Evolutionary conservation across 2,797 vertebrate genomes (phyloP), one percentile per base, ranked within the genome.

Genomic region (Coregonus ussuriensis): DNA sequence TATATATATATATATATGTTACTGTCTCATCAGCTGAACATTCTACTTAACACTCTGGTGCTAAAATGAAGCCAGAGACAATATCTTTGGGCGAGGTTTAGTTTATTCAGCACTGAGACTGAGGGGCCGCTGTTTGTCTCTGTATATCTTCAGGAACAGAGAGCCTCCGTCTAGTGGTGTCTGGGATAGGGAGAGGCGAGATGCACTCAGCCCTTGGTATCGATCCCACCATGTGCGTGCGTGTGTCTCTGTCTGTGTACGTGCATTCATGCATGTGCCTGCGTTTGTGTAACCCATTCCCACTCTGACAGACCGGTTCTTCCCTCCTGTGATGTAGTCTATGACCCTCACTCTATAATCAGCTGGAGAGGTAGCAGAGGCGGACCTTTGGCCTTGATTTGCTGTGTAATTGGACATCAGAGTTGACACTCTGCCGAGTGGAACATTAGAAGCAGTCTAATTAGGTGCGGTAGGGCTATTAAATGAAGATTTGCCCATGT

Each of bases 371-470:
- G 87, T 77, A 79, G 88, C 41, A 83, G 89, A 92, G 93, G 85
- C 82, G 90, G 91, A 93, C 91, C 93, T 94, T 93, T 94, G 89
- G 89, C 91, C 90, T 90, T 90, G 90, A 91, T 94, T 89, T 87
- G 88, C 86, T 81, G 86, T 91, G 88, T 95, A 94, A 95, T 94
- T 95, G 94, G 94, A 92, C 91, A 88, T 84, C 86, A 89, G 84
- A 87, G 93, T 93, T 93, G 93, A 93, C 92, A 92, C 89, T 91
- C 87, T 74, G 89, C 83, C 83, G 90, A 93, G 89, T 92, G 88
- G 92, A 94, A 93, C 93, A 94, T 93, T 94, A 94, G 91, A 91
- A 84, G 81, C 51, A 83, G 87, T 86, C 91, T 94, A 95, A 94
- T 95, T 94, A 94, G 90, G 87, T 90, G 90, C 81, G 83, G 78